A percentile compares a stretch with the other conserved stretches of the same genome.
Conservation (phyloP, 2,888 invertebrate genomes). For the Dioctria rufipes region DNA sequence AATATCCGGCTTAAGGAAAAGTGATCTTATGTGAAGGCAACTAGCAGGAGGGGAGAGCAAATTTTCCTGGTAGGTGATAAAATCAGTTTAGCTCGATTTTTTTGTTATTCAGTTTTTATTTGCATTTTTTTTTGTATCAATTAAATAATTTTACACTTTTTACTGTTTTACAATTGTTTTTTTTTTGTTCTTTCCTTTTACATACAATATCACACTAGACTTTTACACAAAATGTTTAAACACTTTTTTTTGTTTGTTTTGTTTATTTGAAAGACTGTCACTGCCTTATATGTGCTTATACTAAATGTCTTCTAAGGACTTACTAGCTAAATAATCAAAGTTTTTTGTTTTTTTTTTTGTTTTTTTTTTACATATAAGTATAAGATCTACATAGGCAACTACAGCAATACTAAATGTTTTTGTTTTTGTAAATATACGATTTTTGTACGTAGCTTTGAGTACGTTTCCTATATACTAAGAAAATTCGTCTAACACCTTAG, state of each 20-base stretch:
- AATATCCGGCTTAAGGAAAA: not conserved
- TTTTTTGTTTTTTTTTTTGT: not conserved
- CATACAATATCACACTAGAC: conserved; percentile 27
- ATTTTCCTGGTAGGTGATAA: conserved; percentile 8
- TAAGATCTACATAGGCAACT: not conserved
- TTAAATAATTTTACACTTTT: not conserved
- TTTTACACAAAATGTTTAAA: conserved; percentile 5
- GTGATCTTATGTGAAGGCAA: not conserved
- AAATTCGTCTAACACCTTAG: conserved; percentile 32
- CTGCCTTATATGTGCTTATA: no score
- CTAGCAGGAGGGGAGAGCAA: not conserved
- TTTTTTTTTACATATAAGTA: not conserved
- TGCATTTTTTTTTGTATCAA: not conserved
- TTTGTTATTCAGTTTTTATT: not conserved
- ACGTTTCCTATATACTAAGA: conserved; percentile 3
- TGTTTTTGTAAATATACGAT: not conserved
- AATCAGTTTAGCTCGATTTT: not conserved
- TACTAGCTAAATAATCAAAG: not conserved
- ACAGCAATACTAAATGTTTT: not conserved
- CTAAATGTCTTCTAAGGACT: no score
- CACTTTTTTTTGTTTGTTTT: not conserved
- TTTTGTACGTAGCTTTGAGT: not conserved
- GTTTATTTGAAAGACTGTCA: no score
- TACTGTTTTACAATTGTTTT: conserved; percentile 2
- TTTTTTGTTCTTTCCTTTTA: conserved; percentile 4